These are phyloP conservation scores for Dipodomys spectabilis DNA, from an alignment of 2,113 vertebrate genomes.

Conservation along the genomic window DNA sequence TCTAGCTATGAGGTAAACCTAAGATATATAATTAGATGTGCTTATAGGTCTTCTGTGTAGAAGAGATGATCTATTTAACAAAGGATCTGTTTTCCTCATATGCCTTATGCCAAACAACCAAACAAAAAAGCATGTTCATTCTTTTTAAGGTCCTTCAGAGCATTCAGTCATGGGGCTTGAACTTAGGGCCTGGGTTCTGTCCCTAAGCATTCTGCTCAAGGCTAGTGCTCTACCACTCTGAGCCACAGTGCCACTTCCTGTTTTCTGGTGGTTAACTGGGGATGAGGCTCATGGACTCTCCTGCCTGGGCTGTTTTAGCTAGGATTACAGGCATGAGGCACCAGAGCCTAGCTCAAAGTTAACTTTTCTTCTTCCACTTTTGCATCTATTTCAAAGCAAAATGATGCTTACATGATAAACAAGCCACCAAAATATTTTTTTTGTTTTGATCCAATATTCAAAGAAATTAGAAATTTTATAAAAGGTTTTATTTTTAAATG, in stretches of 20 bases:
- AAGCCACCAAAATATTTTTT: conserved; percentile 11
- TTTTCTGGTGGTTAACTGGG: too few species aligned
- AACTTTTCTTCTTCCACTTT: background rate
- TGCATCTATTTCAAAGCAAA: conserved; percentile 6
- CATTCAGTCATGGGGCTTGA: background rate
- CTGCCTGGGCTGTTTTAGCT: too few species aligned
- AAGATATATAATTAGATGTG: conserved; percentile 2
- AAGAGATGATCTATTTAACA: background rate
- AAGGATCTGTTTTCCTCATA: background rate
- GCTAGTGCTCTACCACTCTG: too few species aligned
- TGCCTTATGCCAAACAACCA: background rate
- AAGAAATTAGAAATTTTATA: conserved; percentile 18
- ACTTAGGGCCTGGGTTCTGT: too few species aligned
- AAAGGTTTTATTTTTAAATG: background rate
- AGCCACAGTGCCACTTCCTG: too few species aligned
- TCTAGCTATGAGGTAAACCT: conserved; percentile 36
- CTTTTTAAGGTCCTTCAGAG: background rate
- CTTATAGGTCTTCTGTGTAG: background rate
- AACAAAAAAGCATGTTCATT: too few species aligned
- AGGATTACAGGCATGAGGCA: too few species aligned
- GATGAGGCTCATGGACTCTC: too few species aligned
- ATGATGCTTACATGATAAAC: background rate
- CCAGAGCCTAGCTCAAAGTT: background rate
- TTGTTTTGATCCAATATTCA: conserved; percentile 17
- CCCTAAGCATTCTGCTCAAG: too few species aligned